Conservation (phyloP, 2,113 vertebrate species). For the Morone chrysops region DNA sequence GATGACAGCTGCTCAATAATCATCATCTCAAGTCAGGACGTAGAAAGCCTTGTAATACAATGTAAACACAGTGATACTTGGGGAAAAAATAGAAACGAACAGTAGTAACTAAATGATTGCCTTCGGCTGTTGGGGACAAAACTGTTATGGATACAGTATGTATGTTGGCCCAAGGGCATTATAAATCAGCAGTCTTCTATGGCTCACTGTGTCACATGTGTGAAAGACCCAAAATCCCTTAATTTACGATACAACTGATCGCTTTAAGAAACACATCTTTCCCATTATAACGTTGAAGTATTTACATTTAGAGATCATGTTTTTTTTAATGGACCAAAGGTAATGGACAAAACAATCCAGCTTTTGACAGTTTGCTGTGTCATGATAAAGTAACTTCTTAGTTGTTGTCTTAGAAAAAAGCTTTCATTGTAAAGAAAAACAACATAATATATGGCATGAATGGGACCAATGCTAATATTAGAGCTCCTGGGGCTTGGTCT, state of each 20-base stretch:
- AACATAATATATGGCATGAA: not conserved
- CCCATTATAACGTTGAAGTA: not conserved
- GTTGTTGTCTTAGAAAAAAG: not conserved
- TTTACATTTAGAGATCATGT: conserved; percentile 1
- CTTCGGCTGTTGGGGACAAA: not conserved
- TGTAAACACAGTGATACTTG: not conserved
- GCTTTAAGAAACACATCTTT: not conserved
- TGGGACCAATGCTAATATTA: not conserved
- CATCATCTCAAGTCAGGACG: not conserved
- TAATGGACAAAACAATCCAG: not conserved
- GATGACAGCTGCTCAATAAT: conserved; percentile 30
- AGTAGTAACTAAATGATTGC: not conserved
- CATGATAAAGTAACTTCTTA: not conserved
- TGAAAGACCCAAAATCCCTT: not conserved
- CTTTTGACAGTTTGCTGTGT: conserved; percentile 2
- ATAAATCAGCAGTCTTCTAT: not conserved
- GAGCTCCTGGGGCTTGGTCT: not conserved
- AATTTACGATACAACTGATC: not conserved
- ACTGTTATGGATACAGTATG: not conserved
- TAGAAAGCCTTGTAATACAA: not conserved
- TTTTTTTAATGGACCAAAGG: not conserved
- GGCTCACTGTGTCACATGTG: not conserved
- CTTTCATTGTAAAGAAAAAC: not conserved
- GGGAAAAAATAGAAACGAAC: not conserved
- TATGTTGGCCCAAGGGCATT: not conserved